Evolutionary conservation across 2,888 invertebrate species (phyloP).

Genomic region (Cantharis rufa): DNA sequence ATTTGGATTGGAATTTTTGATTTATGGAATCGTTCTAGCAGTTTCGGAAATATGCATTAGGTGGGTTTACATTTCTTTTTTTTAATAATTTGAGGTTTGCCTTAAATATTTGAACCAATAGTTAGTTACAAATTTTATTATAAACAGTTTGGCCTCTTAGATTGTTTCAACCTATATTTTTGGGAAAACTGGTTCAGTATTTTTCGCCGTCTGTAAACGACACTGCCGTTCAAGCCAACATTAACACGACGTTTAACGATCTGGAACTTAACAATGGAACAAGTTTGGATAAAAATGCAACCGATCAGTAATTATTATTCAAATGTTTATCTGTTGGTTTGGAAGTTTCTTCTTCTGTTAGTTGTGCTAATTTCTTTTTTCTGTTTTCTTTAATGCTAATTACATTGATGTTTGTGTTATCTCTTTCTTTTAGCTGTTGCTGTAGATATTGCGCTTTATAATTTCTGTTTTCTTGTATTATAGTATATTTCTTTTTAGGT

Average conservation of each 20-base stretch:
- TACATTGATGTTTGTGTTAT: background rate
- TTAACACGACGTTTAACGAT: background rate
- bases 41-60: slow-evolving; percentile 6
- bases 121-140: slow-evolving; percentile 7
- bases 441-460: background rate
- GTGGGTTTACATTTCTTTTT: background rate
- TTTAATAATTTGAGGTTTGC: background rate
- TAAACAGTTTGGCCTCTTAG: slow-evolving; percentile 51
- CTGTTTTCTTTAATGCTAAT: background rate
- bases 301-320: slow-evolving; percentile 39
- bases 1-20: slow-evolving; percentile 64
- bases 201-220: slow-evolving; percentile 53
- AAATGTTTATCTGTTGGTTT: slow-evolving; percentile 4
- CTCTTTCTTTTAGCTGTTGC: background rate
- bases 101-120: background rate
- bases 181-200: slow-evolving; percentile 64
- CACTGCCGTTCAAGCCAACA: background rate
- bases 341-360: background rate
- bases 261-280: slow-evolving; percentile 5
- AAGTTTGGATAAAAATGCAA: slow-evolving; percentile 24
- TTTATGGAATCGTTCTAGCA: slow-evolving; percentile 62
- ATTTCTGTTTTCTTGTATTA: background rate
- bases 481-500: background rate
- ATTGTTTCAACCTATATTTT: slow-evolving; percentile 67
- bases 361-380: background rate